Conservation (phyloP, 2,797 vertebrate genomes). For the Sebastes goodei region DNA sequence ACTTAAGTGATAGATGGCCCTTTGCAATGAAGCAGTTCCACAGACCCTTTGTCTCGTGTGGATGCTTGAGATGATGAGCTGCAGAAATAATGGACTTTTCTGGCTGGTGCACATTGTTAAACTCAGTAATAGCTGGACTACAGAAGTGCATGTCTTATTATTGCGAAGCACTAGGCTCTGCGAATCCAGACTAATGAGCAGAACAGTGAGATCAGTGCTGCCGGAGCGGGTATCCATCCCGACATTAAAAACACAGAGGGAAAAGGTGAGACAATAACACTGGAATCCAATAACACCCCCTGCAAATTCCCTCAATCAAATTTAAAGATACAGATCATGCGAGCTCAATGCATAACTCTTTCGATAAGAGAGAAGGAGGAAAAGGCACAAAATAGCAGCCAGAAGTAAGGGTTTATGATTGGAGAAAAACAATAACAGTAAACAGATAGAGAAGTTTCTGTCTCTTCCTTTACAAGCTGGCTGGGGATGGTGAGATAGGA, state of each 20-base stretch:
- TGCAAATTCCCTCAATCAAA: conserved; percentile 79
- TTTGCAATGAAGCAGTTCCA: conserved; percentile 51
- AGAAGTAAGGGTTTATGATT: conserved; percentile 66
- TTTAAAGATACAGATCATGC: conserved; percentile 77
- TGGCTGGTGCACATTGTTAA: conserved; percentile 75
- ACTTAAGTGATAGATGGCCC: conserved; percentile 70
- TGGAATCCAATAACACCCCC: conserved; percentile 81
- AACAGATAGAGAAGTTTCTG: conserved; percentile 77
- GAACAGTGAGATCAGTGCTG: conserved; percentile 66
- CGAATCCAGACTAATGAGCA: conserved; percentile 67
- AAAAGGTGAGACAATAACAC: conserved; percentile 77
- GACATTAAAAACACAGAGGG: conserved; percentile 67
- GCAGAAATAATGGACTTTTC: conserved; percentile 79
- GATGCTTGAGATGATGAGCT: conserved; percentile 77
- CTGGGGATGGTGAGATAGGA: conserved; percentile 60
- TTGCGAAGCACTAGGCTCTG: conserved; percentile 47
- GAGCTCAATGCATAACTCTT: conserved; percentile 66
- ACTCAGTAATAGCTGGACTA: conserved; percentile 67
- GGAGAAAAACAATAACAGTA: conserved; percentile 77
- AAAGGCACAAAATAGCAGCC: conserved; percentile 26
- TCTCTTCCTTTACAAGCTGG: conserved; percentile 71
- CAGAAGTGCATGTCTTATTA: conserved; percentile 62
- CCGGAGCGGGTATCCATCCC: conserved; percentile 66
- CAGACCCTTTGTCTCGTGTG: conserved; percentile 67
- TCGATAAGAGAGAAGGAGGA: conserved; percentile 45